Evolutionary conservation across 2,113 vertebrate species (phyloP), one percentile per base, ranked within the genome.

Genomic region (Numida meleagris): DNA sequence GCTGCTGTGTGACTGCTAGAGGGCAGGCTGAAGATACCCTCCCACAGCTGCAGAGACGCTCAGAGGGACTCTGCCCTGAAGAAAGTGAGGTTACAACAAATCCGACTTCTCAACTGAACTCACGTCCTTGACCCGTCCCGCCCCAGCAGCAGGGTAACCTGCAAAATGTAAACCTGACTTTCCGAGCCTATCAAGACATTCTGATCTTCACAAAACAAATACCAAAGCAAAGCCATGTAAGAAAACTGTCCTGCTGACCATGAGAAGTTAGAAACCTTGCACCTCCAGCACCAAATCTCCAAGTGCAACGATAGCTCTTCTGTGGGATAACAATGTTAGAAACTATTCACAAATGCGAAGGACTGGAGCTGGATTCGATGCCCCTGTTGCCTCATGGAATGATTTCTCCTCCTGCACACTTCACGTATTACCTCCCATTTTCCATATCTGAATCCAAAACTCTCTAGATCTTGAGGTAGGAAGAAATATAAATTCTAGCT

Each of bases 371-470:
- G 87, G 74, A 8, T 65, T 43, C 31, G 8, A 31, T 8, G 46
- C 48, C 48, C 20, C 43, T 34, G 13, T 24, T 67, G 33, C 9
- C 29, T 74, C 50, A 13, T 1, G 16, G 48, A n/a, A 62, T 18
- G 45, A 66, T 40, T 66, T 61, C 38, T 14, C 21, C 24, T 73
- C 45, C 38, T 34, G 34, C 6, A 33, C 45, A 4, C 36, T 0
- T 2, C 25, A 63, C 3, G 1, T 13, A 6, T 6, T 40, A 6
- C 14, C 40, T 20, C 29, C 5, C 2, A 0, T 55, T 40, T 43
- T 57, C n/a, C 68, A 70, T 55, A 18, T 25, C 23, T n/a, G 45
- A 88, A 62, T 5, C 17, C 12, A 43, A 34, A 80, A 45, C 15
- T 62, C 40, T 66, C 21, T 46, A 24, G 10, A 27, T 46, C 74